These are phyloP conservation scores for Strigamia crassipes DNA, from an alignment of 2,888 invertebrate species.

Conservation along the genomic window DNA sequence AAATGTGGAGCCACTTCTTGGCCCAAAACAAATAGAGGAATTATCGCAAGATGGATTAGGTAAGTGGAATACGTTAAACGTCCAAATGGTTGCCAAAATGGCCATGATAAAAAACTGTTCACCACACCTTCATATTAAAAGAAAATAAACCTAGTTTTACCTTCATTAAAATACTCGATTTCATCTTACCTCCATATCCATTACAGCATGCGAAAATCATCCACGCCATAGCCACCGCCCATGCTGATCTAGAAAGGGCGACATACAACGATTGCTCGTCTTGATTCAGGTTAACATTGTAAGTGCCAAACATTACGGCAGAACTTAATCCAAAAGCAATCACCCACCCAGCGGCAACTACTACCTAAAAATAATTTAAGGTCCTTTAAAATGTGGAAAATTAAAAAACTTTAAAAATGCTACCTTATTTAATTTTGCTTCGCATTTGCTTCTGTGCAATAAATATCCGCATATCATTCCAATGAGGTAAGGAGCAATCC, in stretches of 20 bases:
- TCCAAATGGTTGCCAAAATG: conserved; percentile 25
- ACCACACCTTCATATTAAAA: neutral
- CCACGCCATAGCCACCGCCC: conserved; percentile 61
- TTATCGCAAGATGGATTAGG: neutral
- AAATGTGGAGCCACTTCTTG: conserved; percentile 5
- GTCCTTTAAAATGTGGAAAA: no score
- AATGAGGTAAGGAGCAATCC: conserved; percentile 78
- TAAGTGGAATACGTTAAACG: conserved; percentile 26
- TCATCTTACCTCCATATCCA: conserved; percentile 59
- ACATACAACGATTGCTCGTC: conserved; percentile 53
- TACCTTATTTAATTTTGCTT: conserved; percentile 62
- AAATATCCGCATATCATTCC: conserved; percentile 78
- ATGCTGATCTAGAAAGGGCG: conserved; percentile 56
- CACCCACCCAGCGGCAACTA: neutral
- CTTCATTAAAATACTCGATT: neutral
- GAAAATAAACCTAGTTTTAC: neutral
- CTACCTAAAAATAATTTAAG: neutral
- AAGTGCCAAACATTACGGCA: neutral
- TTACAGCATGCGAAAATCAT: conserved; percentile 61
- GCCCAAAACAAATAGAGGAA: neutral
- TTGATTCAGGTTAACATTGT: neutral
- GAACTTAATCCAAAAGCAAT: neutral
- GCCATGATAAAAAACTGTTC: conserved; percentile 8
- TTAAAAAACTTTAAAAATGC: no score
- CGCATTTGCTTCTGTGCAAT: conserved; percentile 70